Conservation (phyloP, 2,797 vertebrate genomes). For the Sebastes hubbsi region DNA sequence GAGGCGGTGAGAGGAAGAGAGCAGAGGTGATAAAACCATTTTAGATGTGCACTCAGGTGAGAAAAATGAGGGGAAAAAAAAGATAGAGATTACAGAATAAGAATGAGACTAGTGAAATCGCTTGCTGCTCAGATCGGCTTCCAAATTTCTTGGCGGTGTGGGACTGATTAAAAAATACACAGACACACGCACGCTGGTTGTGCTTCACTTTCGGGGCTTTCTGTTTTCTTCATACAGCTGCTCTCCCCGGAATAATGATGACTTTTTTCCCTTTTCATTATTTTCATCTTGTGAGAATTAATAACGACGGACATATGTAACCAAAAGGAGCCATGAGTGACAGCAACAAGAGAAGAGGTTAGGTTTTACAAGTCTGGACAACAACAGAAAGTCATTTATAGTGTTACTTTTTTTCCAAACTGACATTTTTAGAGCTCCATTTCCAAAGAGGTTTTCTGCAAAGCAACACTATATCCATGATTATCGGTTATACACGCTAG, state of each 20-base stretch:
- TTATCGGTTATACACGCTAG: neutral
- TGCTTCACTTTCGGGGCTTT: neutral
- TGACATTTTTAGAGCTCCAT: neutral
- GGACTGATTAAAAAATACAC: conserved; percentile 18
- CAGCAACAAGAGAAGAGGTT: neutral
- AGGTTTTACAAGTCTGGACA: conserved; percentile 3
- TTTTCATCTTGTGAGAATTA: neutral
- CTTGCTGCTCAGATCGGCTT: conserved; percentile 7
- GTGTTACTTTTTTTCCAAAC: neutral
- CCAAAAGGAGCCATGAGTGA: neutral
- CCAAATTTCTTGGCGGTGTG: conserved; percentile 20
- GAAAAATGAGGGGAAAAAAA: conserved; percentile 13
- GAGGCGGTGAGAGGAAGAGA: conserved; percentile 23
- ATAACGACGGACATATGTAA: neutral
- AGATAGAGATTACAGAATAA: neutral
- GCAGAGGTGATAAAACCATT: conserved; percentile 50
- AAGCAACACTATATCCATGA: conserved; percentile 7
- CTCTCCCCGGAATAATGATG: neutral
- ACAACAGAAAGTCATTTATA: neutral
- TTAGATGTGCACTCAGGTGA: conserved; percentile 36
- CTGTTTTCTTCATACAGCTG: neutral
- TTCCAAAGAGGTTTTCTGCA: conserved; percentile 8
- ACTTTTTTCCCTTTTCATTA: neutral
- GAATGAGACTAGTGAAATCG: neutral
- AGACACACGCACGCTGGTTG: neutral